A percentile compares a stretch with the other conserved stretches of the same genome.
Evolutionary conservation across 2,888 invertebrate genomes (phyloP).

Genomic region (Eupithecia pulchellata): DNA sequence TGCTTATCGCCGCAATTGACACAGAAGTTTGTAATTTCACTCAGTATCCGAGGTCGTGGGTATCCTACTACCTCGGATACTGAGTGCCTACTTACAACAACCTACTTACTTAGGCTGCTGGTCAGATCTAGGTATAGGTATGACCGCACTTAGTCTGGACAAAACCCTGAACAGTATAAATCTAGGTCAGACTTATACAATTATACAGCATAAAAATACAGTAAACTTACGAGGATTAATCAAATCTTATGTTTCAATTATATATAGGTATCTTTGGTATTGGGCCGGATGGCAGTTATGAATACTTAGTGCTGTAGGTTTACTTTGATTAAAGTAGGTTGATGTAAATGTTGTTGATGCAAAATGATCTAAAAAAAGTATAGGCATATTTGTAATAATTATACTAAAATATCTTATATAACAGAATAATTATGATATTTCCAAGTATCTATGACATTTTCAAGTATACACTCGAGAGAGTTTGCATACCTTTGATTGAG

Average conservation of each 20-base stretch:
- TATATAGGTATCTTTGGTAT: neutral
- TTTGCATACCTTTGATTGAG: too few relatives aligned
- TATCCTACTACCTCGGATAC: too few relatives aligned
- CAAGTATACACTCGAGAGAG: too few relatives aligned
- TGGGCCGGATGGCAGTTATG: too few relatives aligned
- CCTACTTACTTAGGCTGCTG: neutral
- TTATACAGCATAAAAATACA: neutral
- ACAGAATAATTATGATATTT: too few relatives aligned
- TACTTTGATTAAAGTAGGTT: too few relatives aligned
- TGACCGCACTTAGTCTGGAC: neutral
- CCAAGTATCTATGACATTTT: too few relatives aligned
- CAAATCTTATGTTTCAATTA: neutral
- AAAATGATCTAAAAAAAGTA: too few relatives aligned
- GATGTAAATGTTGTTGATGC: too few relatives aligned
- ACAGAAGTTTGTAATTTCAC: conserved; percentile 33
- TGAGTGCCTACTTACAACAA: neutral
- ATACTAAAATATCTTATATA: too few relatives aligned
- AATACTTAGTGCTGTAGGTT: too few relatives aligned
- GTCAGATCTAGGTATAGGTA: neutral
- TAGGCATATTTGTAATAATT: too few relatives aligned
- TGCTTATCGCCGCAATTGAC: conserved; percentile 56
- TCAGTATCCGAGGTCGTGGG: conserved; percentile 14
- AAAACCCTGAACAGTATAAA: neutral
- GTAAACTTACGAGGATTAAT: neutral
- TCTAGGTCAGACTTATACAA: neutral